Conservation (phyloP, 2,797 vertebrate genomes). For the Sebastes matsubarae region DNA sequence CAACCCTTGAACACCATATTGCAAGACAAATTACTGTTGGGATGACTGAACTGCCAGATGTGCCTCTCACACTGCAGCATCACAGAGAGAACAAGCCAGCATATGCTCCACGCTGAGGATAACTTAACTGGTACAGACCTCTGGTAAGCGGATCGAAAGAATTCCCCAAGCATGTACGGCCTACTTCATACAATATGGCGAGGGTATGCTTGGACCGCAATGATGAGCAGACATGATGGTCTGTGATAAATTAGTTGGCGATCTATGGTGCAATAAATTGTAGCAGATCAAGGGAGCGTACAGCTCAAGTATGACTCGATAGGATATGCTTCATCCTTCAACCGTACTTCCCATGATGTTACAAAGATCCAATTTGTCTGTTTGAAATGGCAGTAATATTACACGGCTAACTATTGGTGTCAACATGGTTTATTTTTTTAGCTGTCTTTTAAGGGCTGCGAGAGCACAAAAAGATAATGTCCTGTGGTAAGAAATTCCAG, state of each 20-base stretch:
- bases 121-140: conserved; percentile 59
- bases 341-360: conserved; percentile 9
- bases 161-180: conserved; percentile 53
- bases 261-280: conserved; percentile 42
- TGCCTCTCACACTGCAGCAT: conserved; percentile 51
- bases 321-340: conserved; percentile 43
- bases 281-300: conserved; percentile 30
- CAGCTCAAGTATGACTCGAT: background rate
- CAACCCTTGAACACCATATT: conserved; percentile 51
- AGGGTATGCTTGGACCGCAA: conserved; percentile 40
- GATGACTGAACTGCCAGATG: conserved; percentile 60
- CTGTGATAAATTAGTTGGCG: conserved; percentile 53
- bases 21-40: conserved; percentile 52
- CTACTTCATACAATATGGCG: conserved; percentile 63
- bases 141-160: conserved; percentile 53
- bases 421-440: background rate
- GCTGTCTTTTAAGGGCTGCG: background rate
- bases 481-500: background rate
- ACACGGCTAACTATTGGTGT: conserved; percentile 1
- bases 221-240: conserved; percentile 47
- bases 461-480: background rate
- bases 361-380: conserved; percentile 27
- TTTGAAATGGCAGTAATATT: conserved; percentile 10
- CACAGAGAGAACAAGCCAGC: conserved; percentile 18
- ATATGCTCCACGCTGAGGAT: conserved; percentile 55